Percentiles rank a stretch among this genome's conserved stretches.
phyloP scores from a whole-genome alignment of 2,888 invertebrate species.

The Amiota minor region DNA sequence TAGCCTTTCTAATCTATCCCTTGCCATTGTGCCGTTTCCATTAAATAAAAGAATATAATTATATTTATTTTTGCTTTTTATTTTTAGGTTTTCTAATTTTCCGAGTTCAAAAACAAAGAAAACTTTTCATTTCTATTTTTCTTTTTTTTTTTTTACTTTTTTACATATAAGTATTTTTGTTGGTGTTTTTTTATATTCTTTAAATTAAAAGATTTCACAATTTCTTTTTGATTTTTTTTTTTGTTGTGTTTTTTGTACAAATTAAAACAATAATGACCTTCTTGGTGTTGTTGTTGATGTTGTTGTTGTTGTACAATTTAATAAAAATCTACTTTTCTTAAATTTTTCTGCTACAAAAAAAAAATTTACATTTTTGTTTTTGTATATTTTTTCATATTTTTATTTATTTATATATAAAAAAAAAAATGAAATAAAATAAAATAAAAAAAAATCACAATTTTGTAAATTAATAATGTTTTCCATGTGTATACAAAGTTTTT shows the following conservation, averaged over 20 bases:
- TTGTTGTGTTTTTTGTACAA: not conserved
- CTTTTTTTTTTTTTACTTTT: not conserved
- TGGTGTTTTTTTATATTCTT: not conserved
- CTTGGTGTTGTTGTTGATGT: not conserved
- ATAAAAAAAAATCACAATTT: no score
- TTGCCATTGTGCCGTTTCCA: no score
- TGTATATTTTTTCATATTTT: no score
- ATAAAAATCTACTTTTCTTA: no score
- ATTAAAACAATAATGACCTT: not conserved
- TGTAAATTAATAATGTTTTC: no score
- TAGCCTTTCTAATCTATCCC: no score
- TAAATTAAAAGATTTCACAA: not conserved
- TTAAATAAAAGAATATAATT: no score
- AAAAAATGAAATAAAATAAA: no score
- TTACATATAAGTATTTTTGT: not conserved
- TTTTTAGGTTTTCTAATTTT: not conserved
- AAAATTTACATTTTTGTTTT: no score
- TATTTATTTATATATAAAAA: no score
- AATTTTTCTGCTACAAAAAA: no score
- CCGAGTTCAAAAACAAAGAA: conserved; percentile 12
- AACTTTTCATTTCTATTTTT: not conserved
- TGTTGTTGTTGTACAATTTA: not conserved
- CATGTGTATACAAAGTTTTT: no score
- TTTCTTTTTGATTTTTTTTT: not conserved
- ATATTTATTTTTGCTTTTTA: not conserved